Evolutionary conservation across 2,113 vertebrate genomes (phyloP).

Genomic region (Petromus typicus): DNA sequence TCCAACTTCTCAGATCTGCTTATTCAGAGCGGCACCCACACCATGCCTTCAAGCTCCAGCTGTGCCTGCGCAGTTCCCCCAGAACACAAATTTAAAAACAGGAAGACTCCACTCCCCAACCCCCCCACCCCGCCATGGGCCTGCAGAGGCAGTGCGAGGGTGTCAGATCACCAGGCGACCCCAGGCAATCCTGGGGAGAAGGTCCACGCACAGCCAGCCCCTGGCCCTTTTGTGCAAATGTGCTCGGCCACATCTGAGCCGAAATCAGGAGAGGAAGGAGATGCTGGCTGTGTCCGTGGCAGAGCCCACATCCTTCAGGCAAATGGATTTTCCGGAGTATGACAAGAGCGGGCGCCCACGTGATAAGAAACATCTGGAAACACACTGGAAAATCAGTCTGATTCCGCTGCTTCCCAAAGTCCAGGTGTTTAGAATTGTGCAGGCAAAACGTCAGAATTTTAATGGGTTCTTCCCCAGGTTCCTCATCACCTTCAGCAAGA

Average conservation of each 20-base stretch:
- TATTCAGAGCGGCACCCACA: neutral
- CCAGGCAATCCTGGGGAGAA: constrained; percentile 70
- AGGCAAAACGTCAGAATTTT: neutral
- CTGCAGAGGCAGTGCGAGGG: constrained; percentile 64
- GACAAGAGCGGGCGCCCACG: neutral
- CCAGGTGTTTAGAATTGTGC: neutral
- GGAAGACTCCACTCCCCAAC: constrained; percentile 67
- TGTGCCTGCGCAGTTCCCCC: neutral
- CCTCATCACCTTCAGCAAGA: constrained; percentile 1
- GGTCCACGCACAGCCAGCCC: constrained; percentile 37
- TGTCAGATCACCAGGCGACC: constrained; percentile 83
- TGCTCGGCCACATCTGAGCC: constrained; percentile 24
- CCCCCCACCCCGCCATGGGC: constrained; percentile 26
- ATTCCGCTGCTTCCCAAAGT: neutral
- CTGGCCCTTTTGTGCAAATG: constrained; percentile 9
- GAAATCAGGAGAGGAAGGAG: neutral
- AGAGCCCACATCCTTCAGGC: neutral
- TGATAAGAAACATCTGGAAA: constrained; percentile 40
- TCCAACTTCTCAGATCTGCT: neutral
- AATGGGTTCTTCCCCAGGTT: neutral
- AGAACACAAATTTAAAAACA: constrained; percentile 56
- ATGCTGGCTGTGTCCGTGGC: neutral
- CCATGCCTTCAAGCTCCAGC: constrained; percentile 29
- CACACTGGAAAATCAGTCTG: neutral
- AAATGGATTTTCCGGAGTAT: neutral